Conservation (phyloP, 1,140 invertebrate genomes). For the Subanguina moxae region DNA sequence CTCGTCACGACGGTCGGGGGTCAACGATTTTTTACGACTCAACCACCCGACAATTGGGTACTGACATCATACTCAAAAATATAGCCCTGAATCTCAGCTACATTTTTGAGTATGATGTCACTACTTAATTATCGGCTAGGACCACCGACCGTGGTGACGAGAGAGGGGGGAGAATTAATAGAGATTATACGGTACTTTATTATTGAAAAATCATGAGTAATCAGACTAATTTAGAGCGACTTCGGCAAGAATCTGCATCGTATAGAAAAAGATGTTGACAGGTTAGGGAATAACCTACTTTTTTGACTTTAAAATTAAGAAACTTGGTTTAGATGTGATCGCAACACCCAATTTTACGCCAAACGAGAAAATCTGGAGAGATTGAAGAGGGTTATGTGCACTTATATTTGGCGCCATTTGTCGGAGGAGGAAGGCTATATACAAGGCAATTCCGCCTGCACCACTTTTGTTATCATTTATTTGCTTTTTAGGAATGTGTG, state of each 20-base stretch:
- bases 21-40: no score
- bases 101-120: no score
- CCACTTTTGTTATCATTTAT: not conserved
- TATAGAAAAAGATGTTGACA: conserved; percentile 89
- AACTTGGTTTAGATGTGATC: conserved; percentile 70
- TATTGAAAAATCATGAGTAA: no score
- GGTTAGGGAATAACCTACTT: no score
- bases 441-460: conserved; percentile 74
- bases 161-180: no score
- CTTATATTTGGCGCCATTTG: conserved; percentile 83
- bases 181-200: no score
- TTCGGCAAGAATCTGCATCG: conserved; percentile 85
- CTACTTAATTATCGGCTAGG: no score
- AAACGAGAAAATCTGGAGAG: conserved; percentile 81
- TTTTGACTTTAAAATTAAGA: not conserved
- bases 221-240: conserved; percentile 5
- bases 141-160: no score
- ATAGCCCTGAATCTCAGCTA: no score
- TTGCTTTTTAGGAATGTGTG: conserved; percentile 71
- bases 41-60: no score
- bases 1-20: no score
- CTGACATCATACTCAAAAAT: no score
- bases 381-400: conserved; percentile 91
- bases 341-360: conserved; percentile 84
- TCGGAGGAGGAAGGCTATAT: conserved; percentile 70